Evolutionary conservation across 2,113 vertebrate genomes (phyloP).

Genomic region (Ariopsis seemanni): DNA sequence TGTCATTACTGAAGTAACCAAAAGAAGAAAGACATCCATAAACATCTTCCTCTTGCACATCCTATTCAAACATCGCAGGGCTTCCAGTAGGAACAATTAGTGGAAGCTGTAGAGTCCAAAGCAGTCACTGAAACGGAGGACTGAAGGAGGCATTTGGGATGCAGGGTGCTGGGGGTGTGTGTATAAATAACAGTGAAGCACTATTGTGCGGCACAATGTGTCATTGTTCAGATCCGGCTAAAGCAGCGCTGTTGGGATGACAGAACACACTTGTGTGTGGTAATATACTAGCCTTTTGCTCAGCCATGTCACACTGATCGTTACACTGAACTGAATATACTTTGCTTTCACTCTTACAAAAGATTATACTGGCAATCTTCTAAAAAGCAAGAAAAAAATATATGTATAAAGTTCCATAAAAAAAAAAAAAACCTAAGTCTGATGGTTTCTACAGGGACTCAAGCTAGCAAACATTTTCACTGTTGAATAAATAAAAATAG

Average conservation of each 20-base stretch:
- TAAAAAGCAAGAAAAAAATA: background rate
- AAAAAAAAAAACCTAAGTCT: background rate
- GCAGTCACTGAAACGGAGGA: conserved; percentile 48
- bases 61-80: conserved; percentile 46
- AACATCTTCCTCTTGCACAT: conserved; percentile 50
- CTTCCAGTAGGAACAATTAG: conserved; percentile 60
- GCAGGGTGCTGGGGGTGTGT: conserved; percentile 54
- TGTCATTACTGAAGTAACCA: conserved; percentile 34
- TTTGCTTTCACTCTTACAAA: conserved; percentile 21
- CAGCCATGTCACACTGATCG: conserved; percentile 31
- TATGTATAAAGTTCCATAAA: background rate
- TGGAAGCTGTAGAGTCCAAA: conserved; percentile 58
- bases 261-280: conserved; percentile 59
- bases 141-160: conserved; percentile 57
- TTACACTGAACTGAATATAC: conserved; percentile 22
- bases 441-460: background rate
- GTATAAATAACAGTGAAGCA: conserved; percentile 67
- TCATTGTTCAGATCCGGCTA: conserved; percentile 62
- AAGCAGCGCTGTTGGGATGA: conserved; percentile 53
- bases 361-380: background rate
- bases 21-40: conserved; percentile 51
- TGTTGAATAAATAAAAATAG: background rate
- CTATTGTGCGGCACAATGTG: conserved; percentile 69
- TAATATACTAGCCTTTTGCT: conserved; percentile 44
- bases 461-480: background rate